These are phyloP conservation scores for Phymanthus crucifer DNA, from an alignment of 92 coral and sea anemone genomes.

Conservation along the genomic window DNA sequence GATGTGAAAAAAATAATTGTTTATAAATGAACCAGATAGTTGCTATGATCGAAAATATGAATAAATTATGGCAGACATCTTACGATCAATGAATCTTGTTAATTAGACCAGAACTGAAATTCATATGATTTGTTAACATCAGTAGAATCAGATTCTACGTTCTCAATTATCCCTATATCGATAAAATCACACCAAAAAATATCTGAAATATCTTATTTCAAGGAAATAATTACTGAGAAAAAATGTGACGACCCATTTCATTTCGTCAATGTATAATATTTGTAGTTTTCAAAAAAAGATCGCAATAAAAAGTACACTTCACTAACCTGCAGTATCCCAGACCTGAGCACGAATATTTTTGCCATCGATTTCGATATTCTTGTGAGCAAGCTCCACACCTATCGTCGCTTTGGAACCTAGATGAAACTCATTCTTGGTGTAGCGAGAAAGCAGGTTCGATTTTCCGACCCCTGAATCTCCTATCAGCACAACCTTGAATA, in stretches of 20 bases:
- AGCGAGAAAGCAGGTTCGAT: slow-evolving; percentile 92
- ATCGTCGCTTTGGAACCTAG: slow-evolving; percentile 97
- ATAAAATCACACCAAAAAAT: neutral
- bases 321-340: slow-evolving; percentile 98
- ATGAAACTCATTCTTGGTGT: slow-evolving; percentile 97
- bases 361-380: slow-evolving; percentile 80
- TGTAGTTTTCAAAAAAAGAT: neutral
- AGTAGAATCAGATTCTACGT: neutral
- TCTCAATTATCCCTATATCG: neutral
- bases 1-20: neutral
- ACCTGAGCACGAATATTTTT: slow-evolving; percentile 92
- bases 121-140: neutral
- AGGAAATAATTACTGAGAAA: neutral
- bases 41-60: slow-evolving; percentile 7
- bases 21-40: neutral
- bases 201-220: neutral
- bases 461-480: slow-evolving; percentile 96
- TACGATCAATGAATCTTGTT: neutral
- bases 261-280: neutral
- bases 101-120: neutral
- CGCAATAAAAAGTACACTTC: neutral
- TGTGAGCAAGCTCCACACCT: slow-evolving; percentile 98
- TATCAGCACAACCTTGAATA: slow-evolving; percentile 78
- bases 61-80: neutral
- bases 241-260: no score